A percentile compares a stretch with the other conserved stretches of the same genome.
Evolutionary conservation across 1,140 invertebrate genomes (phyloP).

Genomic region (Archegozetes longisetosus): DNA sequence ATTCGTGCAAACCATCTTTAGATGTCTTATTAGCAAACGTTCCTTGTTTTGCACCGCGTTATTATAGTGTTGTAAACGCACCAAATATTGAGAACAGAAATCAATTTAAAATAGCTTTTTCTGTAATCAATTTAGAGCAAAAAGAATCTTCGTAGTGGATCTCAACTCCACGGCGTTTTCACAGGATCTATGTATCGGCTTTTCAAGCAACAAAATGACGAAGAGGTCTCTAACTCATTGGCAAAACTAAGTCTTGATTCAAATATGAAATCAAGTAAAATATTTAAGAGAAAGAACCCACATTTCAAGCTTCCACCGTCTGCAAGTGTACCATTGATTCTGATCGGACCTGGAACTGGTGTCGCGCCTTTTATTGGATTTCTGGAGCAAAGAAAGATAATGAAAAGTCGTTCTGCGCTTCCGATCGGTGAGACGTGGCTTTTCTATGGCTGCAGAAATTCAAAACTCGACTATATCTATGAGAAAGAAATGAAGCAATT

Average conservation of each 20-base stretch:
- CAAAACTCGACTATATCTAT: conserved; percentile 44
- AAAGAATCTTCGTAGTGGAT: neutral
- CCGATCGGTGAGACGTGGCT: conserved; percentile 37
- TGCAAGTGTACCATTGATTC: conserved; percentile 42
- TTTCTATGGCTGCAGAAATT: conserved; percentile 57
- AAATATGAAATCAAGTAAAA: conserved; percentile 23
- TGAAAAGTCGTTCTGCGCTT: conserved; percentile 21
- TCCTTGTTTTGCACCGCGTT: conserved; percentile 49
- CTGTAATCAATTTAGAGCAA: conserved; percentile 2
- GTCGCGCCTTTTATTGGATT: conserved; percentile 52
- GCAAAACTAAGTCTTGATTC: neutral
- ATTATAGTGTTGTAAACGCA: conserved; percentile 55
- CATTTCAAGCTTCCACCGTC: conserved; percentile 39
- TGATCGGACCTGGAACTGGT: conserved; percentile 67
- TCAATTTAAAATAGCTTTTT: conserved; percentile 7
- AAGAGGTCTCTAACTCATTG: neutral
- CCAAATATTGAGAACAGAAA: neutral
- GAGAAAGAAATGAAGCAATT: conserved; percentile 38
- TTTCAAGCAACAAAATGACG: neutral
- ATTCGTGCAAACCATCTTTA: conserved; percentile 44
- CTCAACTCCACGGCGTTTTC: neutral
- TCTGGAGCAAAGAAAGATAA: conserved; percentile 31
- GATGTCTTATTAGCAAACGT: conserved; percentile 36
- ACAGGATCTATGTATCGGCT: neutral
- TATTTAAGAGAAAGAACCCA: conserved; percentile 43